These are phyloP conservation scores for Semnornis frantzii DNA, from an alignment of 2,113 vertebrate genomes.

Conservation along the genomic window DNA sequence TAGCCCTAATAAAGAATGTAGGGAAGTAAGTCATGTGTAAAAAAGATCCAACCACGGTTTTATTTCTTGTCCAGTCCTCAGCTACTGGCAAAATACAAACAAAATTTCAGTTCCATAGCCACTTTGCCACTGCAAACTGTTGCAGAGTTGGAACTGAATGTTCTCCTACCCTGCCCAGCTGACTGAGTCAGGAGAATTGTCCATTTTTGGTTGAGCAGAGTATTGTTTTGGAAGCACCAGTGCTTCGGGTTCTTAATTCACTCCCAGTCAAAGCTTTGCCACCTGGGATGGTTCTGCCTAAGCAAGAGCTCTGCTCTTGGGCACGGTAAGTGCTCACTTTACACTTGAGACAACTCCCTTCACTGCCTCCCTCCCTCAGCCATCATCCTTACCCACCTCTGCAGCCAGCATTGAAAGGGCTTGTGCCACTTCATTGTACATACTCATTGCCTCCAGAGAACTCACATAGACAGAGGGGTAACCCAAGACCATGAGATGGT, in stretches of 20 bases:
- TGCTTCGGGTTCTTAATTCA: not conserved
- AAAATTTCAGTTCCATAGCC: not conserved
- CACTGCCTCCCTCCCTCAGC: not conserved
- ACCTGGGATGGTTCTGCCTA: not conserved
- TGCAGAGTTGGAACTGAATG: not conserved
- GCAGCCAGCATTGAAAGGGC: not conserved
- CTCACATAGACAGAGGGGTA: not conserved
- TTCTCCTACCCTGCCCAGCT: not conserved
- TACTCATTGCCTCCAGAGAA: not conserved
- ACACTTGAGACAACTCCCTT: not conserved
- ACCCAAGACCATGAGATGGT: not conserved
- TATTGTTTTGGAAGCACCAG: not conserved
- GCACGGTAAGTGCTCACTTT: not conserved
- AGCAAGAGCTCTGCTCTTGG: not conserved
- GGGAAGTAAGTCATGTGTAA: not conserved
- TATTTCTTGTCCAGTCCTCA: not conserved
- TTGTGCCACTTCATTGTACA: not conserved
- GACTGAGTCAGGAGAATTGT: not conserved
- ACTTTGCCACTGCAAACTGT: not conserved
- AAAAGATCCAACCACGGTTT: not conserved
- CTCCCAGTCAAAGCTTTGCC: not conserved
- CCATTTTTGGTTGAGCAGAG: rapidly evolving
- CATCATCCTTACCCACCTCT: not conserved
- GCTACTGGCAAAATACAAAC: not conserved
- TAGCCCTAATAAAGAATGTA: not conserved